Percentiles rank a stretch among this genome's conserved stretches.
These are phyloP conservation scores for Lasaia peninsularis DNA, from an alignment of 1,140 invertebrate species.

Conservation along the genomic window DNA sequence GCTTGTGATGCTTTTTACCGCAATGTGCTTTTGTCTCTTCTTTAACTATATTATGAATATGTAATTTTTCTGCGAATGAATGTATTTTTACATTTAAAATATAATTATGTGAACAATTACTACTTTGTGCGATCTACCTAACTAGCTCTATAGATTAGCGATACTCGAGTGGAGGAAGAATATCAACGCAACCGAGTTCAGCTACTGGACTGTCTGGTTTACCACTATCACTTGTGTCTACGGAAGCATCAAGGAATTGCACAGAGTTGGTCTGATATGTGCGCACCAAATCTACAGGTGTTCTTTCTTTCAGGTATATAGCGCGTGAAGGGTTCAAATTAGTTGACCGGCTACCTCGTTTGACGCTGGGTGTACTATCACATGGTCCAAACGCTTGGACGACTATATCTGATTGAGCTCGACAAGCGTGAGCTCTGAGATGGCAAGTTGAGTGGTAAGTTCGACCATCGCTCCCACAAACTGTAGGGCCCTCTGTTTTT, in stretches of 20 bases:
- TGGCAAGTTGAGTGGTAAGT: conserved; percentile 87
- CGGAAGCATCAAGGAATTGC: conserved; percentile 51
- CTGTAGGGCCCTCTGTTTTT: conserved; percentile 63
- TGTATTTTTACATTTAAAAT: conserved; percentile 29
- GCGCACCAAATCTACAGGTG: conserved; percentile 29
- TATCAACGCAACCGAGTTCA: conserved; percentile 53
- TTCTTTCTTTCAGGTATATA: conserved; percentile 20
- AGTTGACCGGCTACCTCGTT: conserved; percentile 64
- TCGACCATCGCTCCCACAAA: conserved; percentile 88
- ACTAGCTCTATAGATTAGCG: conserved; percentile 48
- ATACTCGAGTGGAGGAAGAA: conserved; percentile 63
- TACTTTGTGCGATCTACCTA: conserved; percentile 38
- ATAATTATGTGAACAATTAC: conserved; percentile 19
- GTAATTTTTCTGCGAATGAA: conserved; percentile 59
- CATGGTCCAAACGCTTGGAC: conserved; percentile 88
- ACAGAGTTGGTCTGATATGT: conserved; percentile 42
- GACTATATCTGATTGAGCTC: conserved; percentile 87
- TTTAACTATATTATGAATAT: conserved; percentile 33
- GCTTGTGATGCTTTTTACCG: conserved; percentile 32
- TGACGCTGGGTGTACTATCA: conserved; percentile 51
- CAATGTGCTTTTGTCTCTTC: conserved; percentile 36
- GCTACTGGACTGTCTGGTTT: conserved; percentile 66
- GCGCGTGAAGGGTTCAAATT: conserved; percentile 31
- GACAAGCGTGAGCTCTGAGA: conserved; percentile 85
- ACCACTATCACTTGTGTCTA: conserved; percentile 66